Evolutionary conservation across 1,140 invertebrate species (phyloP).

Genomic region (Thaumatotibia leucotreta): DNA sequence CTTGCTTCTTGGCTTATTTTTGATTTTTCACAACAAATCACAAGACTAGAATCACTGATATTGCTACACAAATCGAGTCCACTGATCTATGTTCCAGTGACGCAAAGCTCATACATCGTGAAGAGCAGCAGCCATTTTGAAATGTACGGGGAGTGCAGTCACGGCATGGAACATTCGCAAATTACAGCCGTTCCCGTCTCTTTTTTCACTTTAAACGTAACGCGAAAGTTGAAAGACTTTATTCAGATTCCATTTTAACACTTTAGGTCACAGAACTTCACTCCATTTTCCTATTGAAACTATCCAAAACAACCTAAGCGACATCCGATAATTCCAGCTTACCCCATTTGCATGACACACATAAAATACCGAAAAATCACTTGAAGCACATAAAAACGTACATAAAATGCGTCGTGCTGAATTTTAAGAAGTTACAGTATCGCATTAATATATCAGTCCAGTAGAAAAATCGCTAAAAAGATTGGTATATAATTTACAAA

Average conservation of each 20-base stretch:
- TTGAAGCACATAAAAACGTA: constrained; percentile 74
- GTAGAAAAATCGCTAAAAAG: constrained; percentile 75
- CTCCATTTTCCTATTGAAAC: constrained; percentile 70
- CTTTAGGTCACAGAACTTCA: constrained; percentile 66
- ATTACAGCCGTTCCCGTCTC: constrained; percentile 52
- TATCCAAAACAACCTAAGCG: constrained; percentile 77
- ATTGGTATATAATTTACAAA: constrained; percentile 77
- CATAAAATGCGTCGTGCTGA: constrained; percentile 65
- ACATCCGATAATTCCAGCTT: constrained; percentile 77
- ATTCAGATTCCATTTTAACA: constrained; percentile 63
- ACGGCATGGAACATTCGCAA: constrained; percentile 75
- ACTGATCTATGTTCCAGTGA: constrained; percentile 75
- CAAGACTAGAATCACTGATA: constrained; percentile 51
- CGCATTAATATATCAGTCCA: constrained; percentile 64
- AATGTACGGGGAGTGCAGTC: constrained; percentile 76
- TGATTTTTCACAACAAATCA: constrained; percentile 55
- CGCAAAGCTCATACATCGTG: constrained; percentile 77
- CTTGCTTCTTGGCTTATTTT: constrained; percentile 47
- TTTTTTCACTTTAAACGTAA: constrained; percentile 40
- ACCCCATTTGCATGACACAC: constrained; percentile 78
- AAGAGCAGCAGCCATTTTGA: constrained; percentile 77
- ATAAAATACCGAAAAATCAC: constrained; percentile 75
- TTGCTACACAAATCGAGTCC: constrained; percentile 58
- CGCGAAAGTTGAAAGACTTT: constrained; percentile 51
- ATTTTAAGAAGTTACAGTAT: constrained; percentile 67